Base-by-base conservation (phyloP, 2,888 invertebrate species). In the Blastobasis lacticolella region DNA sequence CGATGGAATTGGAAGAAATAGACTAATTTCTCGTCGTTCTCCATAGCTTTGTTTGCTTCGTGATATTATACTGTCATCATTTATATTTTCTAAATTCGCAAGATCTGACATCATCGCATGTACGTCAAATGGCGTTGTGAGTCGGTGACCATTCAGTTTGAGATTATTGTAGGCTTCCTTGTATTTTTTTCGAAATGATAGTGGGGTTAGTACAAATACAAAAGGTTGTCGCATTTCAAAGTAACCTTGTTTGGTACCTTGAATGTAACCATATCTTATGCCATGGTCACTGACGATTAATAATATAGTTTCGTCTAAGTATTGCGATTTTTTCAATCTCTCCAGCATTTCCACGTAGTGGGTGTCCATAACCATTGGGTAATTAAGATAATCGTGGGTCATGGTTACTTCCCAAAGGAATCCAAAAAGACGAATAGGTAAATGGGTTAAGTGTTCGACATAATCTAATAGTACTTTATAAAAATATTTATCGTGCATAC, bases 231-330 rank as follows among this genome's bases (percentile, higher is more conserved):
- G 90, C 71, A 95, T 96, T 76, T 97, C 96, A 68, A 95, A 88
- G 68, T 91, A 87, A 0, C 94, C 94, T 74, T 95, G 94, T 71
- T 92, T 94, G 0, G 95, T 95, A 54, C 89, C 82, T 5, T 95
- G 89, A 57, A 95, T 94, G 4, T 82, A 83, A 1, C 95, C 96
- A 91, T 93, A 95, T 54, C 96, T 85, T 51, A 95, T 90, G 0
- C 97, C 97, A 66, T 96, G 96, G 69, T 96, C 96, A 70, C 95
- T 95, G 87, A 95, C 89, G 5, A 94, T 72, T 10, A 95, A 74
- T n/a, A 92, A 55, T 7, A 91, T 88, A 0, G 94, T 93, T 10
- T 90, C 83, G 46, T 93, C 88, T 23, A 94, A 73, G 37, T 89
- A 71, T 0, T 87, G 83, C 0, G 77, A 66, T 0, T 69, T 53